These are phyloP conservation scores for Podarcis siculus DNA, from an alignment of 2,797 vertebrate genomes.

Conservation along the genomic window DNA sequence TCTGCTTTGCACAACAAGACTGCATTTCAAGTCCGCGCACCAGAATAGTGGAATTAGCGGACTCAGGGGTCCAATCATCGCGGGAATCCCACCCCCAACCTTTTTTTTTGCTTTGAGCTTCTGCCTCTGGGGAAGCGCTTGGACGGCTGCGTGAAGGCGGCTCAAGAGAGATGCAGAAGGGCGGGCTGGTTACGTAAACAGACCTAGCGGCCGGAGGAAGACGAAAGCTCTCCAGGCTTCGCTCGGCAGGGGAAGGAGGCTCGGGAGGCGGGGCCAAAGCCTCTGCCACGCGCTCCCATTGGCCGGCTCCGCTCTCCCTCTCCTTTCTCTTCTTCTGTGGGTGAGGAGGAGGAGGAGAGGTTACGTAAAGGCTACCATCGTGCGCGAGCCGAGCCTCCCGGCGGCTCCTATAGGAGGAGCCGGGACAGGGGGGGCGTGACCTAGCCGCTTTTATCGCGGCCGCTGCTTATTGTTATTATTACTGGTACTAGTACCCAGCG, in stretches of 20 bases:
- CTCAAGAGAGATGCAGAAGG: not conserved
- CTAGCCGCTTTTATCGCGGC: conserved; percentile 22
- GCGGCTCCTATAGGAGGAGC: conserved; percentile 49
- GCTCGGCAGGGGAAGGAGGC: not conserved
- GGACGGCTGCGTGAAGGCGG: not conserved
- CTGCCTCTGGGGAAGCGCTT: not conserved
- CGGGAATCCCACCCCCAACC: not conserved
- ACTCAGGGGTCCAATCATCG: not conserved
- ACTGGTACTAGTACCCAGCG: no score
- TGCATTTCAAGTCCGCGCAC: not conserved
- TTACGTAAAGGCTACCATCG: conserved; percentile 69
- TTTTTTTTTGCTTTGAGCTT: not conserved
- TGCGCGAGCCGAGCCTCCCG: conserved; percentile 61
- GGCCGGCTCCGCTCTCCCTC: not conserved
- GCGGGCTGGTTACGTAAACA: conserved; percentile 16
- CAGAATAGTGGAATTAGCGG: no score
- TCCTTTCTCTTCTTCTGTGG: not conserved
- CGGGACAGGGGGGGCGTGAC: conserved; percentile 48
- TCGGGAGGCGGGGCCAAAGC: not conserved
- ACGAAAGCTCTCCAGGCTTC: conserved; percentile 20
- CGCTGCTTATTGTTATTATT: conserved; percentile 3
- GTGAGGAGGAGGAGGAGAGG: conserved; percentile 16
- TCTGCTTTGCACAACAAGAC: not conserved
- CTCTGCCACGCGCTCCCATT: not conserved
- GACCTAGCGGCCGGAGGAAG: not conserved